Percentiles rank a stretch among this genome's conserved stretches.
These are phyloP conservation scores for Archivesica marissinica DNA, from an alignment of 1,140 invertebrate genomes.

Conservation along the genomic window DNA sequence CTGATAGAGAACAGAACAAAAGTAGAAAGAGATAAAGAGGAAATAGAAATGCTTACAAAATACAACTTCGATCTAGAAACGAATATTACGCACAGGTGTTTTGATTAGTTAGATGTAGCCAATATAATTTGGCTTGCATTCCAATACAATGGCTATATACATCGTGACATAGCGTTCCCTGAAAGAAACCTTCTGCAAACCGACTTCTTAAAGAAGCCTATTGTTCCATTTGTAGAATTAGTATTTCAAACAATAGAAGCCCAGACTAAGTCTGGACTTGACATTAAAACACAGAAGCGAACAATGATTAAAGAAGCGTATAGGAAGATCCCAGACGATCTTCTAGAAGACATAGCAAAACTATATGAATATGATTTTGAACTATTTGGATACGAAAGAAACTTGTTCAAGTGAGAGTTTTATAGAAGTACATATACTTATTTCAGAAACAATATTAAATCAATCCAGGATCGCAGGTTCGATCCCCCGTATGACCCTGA, in stretches of 20 bases:
- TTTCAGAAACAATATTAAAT: too few species aligned
- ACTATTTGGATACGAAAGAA: slow-evolving; percentile 42
- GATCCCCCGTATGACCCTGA: too few species aligned
- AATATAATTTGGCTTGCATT: slow-evolving; percentile 39
- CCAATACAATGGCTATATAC: slow-evolving; percentile 54
- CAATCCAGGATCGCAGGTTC: too few species aligned
- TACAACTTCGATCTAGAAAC: slow-evolving; percentile 46
- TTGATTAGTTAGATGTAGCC: slow-evolving; percentile 43
- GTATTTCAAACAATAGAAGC: background rate
- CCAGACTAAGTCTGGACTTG: background rate
- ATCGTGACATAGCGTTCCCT: slow-evolving; percentile 12
- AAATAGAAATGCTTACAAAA: slow-evolving; percentile 4
- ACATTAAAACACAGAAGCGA: slow-evolving; percentile 4
- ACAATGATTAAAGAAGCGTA: slow-evolving; percentile 40
- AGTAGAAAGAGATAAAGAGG: background rate
- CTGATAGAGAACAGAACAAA: slow-evolving; percentile 2
- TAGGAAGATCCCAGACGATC: background rate
- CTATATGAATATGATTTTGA: slow-evolving; percentile 51
- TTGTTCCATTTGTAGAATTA: background rate
- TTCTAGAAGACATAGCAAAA: background rate
- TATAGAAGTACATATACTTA: too few species aligned
- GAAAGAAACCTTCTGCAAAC: background rate
- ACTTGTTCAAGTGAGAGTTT: slow-evolving; percentile 1
- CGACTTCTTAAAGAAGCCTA: background rate
- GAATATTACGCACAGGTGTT: slow-evolving; percentile 8